Evolutionary conservation across 2,888 invertebrate genomes (phyloP).

Genomic region (Andrena chrysosceles): DNA sequence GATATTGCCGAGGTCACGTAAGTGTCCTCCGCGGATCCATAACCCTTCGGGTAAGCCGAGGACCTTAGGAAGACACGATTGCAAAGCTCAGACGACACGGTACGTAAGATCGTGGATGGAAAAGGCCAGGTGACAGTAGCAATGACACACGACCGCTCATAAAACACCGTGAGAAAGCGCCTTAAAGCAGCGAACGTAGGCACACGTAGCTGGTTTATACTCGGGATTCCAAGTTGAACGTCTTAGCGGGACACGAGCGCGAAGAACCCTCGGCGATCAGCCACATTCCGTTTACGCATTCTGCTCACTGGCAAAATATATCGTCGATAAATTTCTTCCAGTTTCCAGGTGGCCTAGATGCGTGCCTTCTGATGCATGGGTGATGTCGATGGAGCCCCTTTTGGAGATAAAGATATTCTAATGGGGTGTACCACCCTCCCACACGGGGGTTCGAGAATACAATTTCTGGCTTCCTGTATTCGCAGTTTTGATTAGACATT

Average conservation of each 20-base stretch:
- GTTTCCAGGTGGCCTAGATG: slow-evolving; percentile 36
- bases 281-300: slow-evolving; percentile 38
- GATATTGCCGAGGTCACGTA: slow-evolving; percentile 1
- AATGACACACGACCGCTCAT: slow-evolving; percentile 72
- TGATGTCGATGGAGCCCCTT: neutral
- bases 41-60: slow-evolving; percentile 41
- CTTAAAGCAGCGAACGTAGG: slow-evolving; percentile 56
- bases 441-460: neutral
- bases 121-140: slow-evolving; percentile 58
- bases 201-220: slow-evolving; percentile 64
- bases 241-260: slow-evolving; percentile 11
- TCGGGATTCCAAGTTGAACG: slow-evolving; percentile 42
- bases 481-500: neutral
- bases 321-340: slow-evolving; percentile 52
- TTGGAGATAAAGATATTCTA: neutral
- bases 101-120: slow-evolving; percentile 20
- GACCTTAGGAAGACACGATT: slow-evolving; percentile 43
- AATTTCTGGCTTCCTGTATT: neutral
- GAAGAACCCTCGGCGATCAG: slow-evolving; percentile 49
- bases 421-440: neutral
- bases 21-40: slow-evolving; percentile 20
- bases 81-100: slow-evolving; percentile 37
- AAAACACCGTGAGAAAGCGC: slow-evolving; percentile 68
- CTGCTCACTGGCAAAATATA: slow-evolving; percentile 28
- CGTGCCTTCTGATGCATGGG: slow-evolving; percentile 42